Conservation (phyloP, 2,888 invertebrate genomes). For the Sphinx pinastri region DNA sequence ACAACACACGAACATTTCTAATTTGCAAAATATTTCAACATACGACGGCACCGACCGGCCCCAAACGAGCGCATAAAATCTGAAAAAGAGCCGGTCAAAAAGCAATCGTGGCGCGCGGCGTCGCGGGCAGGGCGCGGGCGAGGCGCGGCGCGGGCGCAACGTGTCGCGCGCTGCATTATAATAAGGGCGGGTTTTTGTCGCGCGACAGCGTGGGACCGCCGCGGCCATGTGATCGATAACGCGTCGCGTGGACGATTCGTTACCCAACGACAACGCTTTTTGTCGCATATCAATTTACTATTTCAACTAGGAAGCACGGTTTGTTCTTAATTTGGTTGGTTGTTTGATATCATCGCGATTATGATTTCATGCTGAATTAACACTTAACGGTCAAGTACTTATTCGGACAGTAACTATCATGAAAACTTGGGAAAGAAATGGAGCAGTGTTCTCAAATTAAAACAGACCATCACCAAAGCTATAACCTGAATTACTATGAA, state of each 20-base stretch:
- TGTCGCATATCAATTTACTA: slow-evolving; percentile 21
- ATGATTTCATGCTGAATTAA: not conserved
- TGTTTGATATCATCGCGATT: not conserved
- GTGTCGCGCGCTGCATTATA: slow-evolving; percentile 74
- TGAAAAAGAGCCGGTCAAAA: slow-evolving; percentile 45
- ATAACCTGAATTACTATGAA: too few relatives aligned
- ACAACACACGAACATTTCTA: too few relatives aligned
- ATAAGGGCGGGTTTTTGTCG: slow-evolving; percentile 74
- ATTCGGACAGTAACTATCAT: too few relatives aligned
- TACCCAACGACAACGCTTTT: slow-evolving; percentile 13
- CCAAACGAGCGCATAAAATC: slow-evolving; percentile 3
- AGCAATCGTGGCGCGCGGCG: slow-evolving; percentile 49
- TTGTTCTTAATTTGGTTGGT: not conserved
- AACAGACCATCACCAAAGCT: too few relatives aligned
- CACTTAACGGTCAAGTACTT: too few relatives aligned
- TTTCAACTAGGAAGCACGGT: slow-evolving; percentile 7
- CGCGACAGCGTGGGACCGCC: slow-evolving; percentile 74
- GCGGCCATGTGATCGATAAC: slow-evolving; percentile 49
- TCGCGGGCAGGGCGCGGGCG: slow-evolving; percentile 10
- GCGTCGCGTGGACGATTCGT: slow-evolving; percentile 28
- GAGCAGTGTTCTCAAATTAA: too few relatives aligned
- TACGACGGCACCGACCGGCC: not conserved
- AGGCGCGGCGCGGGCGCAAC: slow-evolving; percentile 51
- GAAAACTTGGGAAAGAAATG: too few relatives aligned
- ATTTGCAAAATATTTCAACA: not conserved